A percentile compares a stretch with the other conserved stretches of the same genome.
These are phyloP conservation scores for Barbus barbus DNA, from an alignment of 2,113 vertebrate species.

Conservation along the genomic window DNA sequence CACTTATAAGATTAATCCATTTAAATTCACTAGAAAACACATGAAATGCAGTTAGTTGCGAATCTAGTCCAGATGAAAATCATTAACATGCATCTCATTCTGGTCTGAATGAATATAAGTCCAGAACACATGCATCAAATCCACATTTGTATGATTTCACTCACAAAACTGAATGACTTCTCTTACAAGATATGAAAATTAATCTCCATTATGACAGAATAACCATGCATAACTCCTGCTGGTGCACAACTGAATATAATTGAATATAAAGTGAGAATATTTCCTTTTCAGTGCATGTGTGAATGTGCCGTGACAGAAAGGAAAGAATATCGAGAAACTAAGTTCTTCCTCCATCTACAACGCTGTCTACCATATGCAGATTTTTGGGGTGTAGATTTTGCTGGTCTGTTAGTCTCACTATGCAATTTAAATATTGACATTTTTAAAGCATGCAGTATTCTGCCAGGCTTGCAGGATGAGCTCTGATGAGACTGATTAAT, in stretches of 20 bases:
- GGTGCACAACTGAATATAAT: background rate
- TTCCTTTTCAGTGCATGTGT: background rate
- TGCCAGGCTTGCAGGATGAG: background rate
- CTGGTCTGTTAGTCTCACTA: constrained; percentile 11
- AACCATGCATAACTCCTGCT: background rate
- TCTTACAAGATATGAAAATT: constrained; percentile 1
- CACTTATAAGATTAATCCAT: background rate
- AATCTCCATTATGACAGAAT: constrained; percentile 32
- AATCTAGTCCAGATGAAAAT: background rate
- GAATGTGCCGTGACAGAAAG: constrained; percentile 5
- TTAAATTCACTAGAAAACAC: background rate
- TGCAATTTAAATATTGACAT: constrained; percentile 31
- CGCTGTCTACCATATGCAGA: background rate
- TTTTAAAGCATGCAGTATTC: constrained; percentile 8
- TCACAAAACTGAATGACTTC: background rate
- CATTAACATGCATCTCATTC: background rate
- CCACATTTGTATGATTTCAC: background rate
- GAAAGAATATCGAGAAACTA: background rate
- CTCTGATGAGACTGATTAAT: constrained; percentile 13
- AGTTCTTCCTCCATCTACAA: background rate
- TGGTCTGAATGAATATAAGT: background rate
- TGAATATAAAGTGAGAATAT: background rate
- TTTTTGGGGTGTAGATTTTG: background rate
- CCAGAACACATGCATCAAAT: background rate
- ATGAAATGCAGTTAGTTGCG: background rate